phyloP scores from a whole-genome alignment of 2,888 invertebrate genomes.

The Acleris holmiana region DNA sequence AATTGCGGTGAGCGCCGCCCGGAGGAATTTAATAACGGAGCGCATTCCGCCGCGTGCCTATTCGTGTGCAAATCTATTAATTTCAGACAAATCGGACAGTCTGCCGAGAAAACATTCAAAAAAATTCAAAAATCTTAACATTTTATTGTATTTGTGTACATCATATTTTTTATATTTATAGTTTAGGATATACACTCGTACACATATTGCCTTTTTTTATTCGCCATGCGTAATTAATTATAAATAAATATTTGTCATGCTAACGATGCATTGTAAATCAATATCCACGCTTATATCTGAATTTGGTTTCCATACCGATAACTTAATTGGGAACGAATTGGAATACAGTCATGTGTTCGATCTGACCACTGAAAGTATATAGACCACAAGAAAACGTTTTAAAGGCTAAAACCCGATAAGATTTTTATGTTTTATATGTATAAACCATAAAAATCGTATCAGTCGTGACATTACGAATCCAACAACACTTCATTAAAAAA shows the following conservation, averaged over 20 bases:
- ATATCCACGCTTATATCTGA: not conserved
- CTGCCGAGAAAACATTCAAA: not conserved
- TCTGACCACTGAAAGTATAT: not conserved
- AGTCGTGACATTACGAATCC: too few relatives aligned
- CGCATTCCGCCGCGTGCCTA: constrained; percentile 29
- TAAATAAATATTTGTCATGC: not conserved
- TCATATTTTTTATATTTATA: too few relatives aligned
- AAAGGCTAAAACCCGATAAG: too few relatives aligned
- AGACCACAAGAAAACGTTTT: not conserved
- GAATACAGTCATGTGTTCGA: not conserved
- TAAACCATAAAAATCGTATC: too few relatives aligned
- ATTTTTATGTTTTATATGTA: too few relatives aligned
- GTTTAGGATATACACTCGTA: too few relatives aligned
- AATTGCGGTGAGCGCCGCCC: constrained; percentile 18
- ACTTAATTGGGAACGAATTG: constrained; percentile 1
- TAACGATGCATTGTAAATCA: not conserved
- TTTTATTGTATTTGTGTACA: too few relatives aligned
- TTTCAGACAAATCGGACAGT: constrained; percentile 32
- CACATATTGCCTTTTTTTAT: too few relatives aligned
- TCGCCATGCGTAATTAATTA: not conserved
- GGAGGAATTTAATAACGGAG: constrained; percentile 37
- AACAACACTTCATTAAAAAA: too few relatives aligned
- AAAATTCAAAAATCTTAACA: too few relatives aligned
- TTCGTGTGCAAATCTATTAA: constrained; percentile 34
- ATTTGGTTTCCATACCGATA: not conserved